These are phyloP conservation scores for Valencia hispanica DNA, from an alignment of 2,797 vertebrate species.

Conservation along the genomic window DNA sequence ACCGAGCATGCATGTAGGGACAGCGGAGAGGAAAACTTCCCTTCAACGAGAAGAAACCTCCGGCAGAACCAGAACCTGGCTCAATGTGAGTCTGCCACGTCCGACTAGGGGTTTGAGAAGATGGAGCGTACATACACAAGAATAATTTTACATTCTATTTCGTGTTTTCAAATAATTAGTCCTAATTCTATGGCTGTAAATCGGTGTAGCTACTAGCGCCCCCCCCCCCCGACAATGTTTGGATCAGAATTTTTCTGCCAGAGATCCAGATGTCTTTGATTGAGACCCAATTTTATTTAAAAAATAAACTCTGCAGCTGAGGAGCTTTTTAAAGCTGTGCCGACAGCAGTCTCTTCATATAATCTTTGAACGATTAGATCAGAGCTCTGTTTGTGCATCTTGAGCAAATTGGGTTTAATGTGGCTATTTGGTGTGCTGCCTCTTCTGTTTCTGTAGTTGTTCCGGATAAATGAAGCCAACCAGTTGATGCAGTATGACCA, in stretches of 20 bases:
- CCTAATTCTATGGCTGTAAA: not conserved
- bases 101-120: not conserved
- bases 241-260: not conserved
- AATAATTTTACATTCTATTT: not conserved
- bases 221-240: not conserved
- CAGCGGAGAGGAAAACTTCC: too few species aligned
- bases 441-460: constrained; percentile 81
- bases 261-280: not conserved
- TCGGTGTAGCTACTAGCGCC: not conserved
- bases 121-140: not conserved
- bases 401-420: not conserved
- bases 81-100: not conserved
- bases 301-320: too few species aligned
- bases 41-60: too few species aligned
- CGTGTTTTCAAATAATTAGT: not conserved
- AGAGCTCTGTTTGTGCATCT: too few species aligned
- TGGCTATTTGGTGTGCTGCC: not conserved
- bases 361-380: too few species aligned
- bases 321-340: too few species aligned
- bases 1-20: too few species aligned
- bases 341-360: too few species aligned
- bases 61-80: too few species aligned
- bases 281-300: too few species aligned
- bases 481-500: constrained; percentile 99
- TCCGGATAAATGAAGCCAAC: constrained; percentile 96